Evolutionary conservation across 2,113 vertebrate species (phyloP), one percentile per base, ranked within the genome.

Genomic region (Petrocephalus microphthalmus): DNA sequence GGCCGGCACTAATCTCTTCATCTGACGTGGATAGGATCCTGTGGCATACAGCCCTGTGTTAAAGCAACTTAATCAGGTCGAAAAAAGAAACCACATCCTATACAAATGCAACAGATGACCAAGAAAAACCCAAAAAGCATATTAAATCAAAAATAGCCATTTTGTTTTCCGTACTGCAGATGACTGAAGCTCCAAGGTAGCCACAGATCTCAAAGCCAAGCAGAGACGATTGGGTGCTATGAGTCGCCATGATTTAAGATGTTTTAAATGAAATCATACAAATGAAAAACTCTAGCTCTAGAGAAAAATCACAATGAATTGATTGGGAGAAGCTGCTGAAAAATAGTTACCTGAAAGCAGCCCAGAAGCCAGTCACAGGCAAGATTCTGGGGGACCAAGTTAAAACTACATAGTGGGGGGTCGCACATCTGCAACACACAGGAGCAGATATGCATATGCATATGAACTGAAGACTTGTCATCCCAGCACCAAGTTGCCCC

Each of bases 311-410:
- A 84, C 13, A 54, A 88, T 84, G 87, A 53, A 42, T 25, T 54
- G 52, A 82, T 54, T 88, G 87, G 78, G 20, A 60, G 87, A 83
- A 88, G 87, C 87, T 84, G 78, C 87, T 60, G 88, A 89, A n/a
- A 83, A 19, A 54, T 90, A 74, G 93, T 96, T 96, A 96, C 95
- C 95, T 96, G 94, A 89, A 96, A 94, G 94, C 94, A 96, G 94
- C 93, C 94, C 93, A 95, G 95, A 89, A 96, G 94, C 94, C 95
- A 95, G 90, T 95, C 94, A 95, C 95, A 95, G 93, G 93, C 91
- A 92, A 88, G 89, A 86, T 82, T 88, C 83, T 94, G 94, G 89
- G 94, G 93, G 91, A 92, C 92, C 91, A 53, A 91, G 86, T 92
- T 88, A 49, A 84, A 83, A 88, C 87, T 91, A 92, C 91, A 93